These are phyloP conservation scores for Ellobius talpinus DNA, from an alignment of 2,113 vertebrate species.

Conservation along the genomic window DNA sequence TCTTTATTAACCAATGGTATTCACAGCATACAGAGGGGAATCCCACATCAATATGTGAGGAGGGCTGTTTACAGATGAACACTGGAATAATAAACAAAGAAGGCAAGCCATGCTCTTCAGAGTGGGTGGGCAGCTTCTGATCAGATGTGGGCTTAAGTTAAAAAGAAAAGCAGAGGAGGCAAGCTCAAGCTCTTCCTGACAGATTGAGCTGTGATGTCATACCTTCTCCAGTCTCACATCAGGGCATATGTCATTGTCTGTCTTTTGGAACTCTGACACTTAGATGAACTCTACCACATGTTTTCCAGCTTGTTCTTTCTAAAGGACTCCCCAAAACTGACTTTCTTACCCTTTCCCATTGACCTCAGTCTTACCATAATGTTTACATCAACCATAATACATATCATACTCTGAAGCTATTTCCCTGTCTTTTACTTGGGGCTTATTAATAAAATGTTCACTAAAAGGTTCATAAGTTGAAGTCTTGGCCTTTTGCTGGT, in stretches of 20 bases:
- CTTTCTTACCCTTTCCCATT: fast-evolving
- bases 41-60: not conserved
- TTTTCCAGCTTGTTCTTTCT: not conserved
- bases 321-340: not conserved
- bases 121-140: not conserved
- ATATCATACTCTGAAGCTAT: not conserved
- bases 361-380: not conserved
- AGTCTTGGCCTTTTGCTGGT: not conserved
- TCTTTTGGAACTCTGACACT: not conserved
- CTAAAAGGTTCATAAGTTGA: not conserved
- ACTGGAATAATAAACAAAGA: not conserved
- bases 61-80: not conserved
- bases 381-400: not conserved
- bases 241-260: not conserved
- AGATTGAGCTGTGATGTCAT: too few species aligned
- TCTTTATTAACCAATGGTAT: too few species aligned
- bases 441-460: not conserved
- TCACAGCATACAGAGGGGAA: too few species aligned
- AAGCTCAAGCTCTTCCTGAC: not conserved
- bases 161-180: not conserved
- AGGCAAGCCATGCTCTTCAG: not conserved
- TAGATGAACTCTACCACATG: too few species aligned
- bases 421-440: not conserved
- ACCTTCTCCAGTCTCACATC: not conserved
- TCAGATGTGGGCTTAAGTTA: not conserved